Percentiles rank a stretch among this genome's conserved stretches.
phyloP scores from a whole-genome alignment of 2,113 vertebrate genomes.

The Amphiprion ocellaris region DNA sequence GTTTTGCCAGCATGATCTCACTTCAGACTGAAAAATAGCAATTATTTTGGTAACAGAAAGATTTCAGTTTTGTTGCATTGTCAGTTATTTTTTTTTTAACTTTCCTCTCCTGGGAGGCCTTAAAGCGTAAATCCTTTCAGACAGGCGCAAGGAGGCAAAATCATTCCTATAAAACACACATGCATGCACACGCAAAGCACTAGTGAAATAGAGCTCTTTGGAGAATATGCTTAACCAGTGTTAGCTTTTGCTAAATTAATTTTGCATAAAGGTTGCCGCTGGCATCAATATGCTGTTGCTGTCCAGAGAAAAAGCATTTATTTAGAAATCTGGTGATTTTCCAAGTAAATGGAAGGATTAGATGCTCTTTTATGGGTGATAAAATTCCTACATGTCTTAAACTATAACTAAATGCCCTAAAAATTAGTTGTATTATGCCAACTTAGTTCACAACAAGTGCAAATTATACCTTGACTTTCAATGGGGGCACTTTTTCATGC shows the following conservation, averaged over 20 bases:
- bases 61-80: background rate
- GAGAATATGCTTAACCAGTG: background rate
- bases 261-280: conserved; percentile 5
- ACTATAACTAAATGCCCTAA: background rate
- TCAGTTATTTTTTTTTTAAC: conserved; percentile 23
- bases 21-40: conserved; percentile 17
- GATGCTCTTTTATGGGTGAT: background rate
- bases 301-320: background rate
- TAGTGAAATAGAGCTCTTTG: background rate
- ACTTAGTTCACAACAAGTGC: too few species aligned
- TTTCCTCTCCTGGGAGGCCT: background rate
- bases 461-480: too few species aligned
- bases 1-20: background rate
- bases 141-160: background rate
- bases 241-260: conserved; percentile 4
- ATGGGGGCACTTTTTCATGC: too few species aligned
- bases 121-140: conserved; percentile 16
- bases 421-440: too few species aligned
- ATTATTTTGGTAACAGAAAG: conserved; percentile 25
- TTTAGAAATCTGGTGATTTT: background rate
- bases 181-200: background rate
- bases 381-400: background rate
- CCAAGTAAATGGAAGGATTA: background rate
- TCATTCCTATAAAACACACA: background rate
- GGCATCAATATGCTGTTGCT: background rate